Conservation (phyloP, 1,140 invertebrate genomes). For the Idris sp. region DNA sequence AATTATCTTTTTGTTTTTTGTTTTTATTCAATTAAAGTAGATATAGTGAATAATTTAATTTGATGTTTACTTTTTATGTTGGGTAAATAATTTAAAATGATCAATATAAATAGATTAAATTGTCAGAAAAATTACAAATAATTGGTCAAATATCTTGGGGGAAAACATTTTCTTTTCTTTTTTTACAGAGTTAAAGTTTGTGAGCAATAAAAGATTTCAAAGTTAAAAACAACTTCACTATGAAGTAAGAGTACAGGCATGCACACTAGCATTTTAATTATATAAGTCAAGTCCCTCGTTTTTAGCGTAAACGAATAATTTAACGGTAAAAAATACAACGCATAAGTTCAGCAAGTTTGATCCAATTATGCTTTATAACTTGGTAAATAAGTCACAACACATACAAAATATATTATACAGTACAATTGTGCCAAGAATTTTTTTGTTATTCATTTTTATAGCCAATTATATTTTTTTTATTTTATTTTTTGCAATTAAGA, state of each 20-base stretch:
- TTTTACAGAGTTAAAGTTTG: slow-evolving; percentile 30
- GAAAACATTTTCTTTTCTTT: slow-evolving; percentile 27
- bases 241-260: slow-evolving; percentile 31
- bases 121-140: slow-evolving; percentile 10
- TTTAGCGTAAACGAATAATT: slow-evolving; percentile 33
- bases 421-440: no score
- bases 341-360: slow-evolving; percentile 4
- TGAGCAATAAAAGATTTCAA: slow-evolving; percentile 33
- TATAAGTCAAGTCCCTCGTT: no score
- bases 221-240: slow-evolving; percentile 46
- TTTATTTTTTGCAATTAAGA: no score
- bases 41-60: no score
- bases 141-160: slow-evolving; percentile 36
- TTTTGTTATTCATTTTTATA: no score
- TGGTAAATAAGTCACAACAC: no score
- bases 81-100: no score
- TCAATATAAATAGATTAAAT: no score
- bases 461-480: no score
- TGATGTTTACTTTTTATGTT: no score
- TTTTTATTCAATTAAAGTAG: slow-evolving; percentile 29
- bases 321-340: slow-evolving; percentile 4
- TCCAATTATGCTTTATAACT: slow-evolving; percentile 5
- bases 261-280: slow-evolving; percentile 36
- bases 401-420: no score
- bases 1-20: slow-evolving; percentile 37